Evolutionary conservation across 2,797 vertebrate species (phyloP).

Genomic region (Tokudaia muenninki): DNA sequence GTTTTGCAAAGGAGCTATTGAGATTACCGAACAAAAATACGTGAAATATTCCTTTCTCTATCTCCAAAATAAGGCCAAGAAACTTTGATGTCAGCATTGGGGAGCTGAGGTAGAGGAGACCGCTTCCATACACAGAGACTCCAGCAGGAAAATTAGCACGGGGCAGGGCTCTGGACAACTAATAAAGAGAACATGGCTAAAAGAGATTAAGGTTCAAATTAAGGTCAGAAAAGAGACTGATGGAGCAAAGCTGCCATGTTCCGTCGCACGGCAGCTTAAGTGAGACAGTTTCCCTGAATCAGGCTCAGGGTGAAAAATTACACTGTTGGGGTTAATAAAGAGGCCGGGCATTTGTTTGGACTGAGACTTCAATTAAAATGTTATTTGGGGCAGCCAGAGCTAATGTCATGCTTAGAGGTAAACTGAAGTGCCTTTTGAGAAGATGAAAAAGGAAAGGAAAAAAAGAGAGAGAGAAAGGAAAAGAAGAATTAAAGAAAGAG

Average conservation of each 20-base stretch:
- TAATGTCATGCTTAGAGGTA: conserved; percentile 77
- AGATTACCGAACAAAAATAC: conserved; percentile 63
- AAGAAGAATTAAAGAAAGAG: not conserved
- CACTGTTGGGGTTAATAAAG: conserved; percentile 89
- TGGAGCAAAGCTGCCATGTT: conserved; percentile 87
- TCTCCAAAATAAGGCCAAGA: conserved; percentile 79
- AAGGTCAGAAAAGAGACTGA: conserved; percentile 89
- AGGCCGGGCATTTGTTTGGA: conserved; percentile 81
- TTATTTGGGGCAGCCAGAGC: conserved; percentile 75
- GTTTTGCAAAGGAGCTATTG: conserved; percentile 74
- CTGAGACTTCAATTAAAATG: conserved; percentile 85
- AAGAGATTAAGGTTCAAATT: conserved; percentile 90
- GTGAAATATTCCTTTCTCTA: conserved; percentile 78
- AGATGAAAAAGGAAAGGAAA: not conserved
- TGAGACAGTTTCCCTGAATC: conserved; percentile 85
- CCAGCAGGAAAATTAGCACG: conserved; percentile 87
- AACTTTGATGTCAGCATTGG: conserved; percentile 77
- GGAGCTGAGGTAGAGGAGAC: conserved; percentile 32
- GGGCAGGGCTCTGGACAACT: conserved; percentile 84
- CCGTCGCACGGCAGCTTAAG: conserved; percentile 84
- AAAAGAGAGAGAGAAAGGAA: not conserved
- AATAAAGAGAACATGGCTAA: conserved; percentile 89
- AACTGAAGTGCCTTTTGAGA: conserved; percentile 79
- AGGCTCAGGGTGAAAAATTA: conserved; percentile 87
- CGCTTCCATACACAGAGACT: conserved; percentile 78